Base-by-base conservation (phyloP, 2,888 invertebrate species). In the Chymomyza procnemis region DNA sequence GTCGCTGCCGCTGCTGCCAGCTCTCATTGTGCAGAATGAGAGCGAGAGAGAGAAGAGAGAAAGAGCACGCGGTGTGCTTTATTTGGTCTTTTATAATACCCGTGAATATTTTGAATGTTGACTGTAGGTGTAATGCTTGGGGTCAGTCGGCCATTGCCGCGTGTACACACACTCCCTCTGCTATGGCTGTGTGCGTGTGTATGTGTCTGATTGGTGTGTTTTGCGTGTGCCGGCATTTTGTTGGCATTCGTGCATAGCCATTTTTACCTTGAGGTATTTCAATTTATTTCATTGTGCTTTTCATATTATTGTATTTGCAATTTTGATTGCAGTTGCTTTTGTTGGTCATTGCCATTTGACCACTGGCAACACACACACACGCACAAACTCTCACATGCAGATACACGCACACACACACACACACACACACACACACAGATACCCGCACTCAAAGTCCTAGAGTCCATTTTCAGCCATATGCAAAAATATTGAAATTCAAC, bases 271-370 rank as follows among this genome's bases (percentile, higher is more conserved):
- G 78, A 78, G 87, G 83, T 87, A 83, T 83, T 83, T 82, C 87
- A 82, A 85, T 83, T 83, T 87, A 83, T 83, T 87, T 87, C 85
- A 87, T 87, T 87, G 83, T 87, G 85, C 83, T 82, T 82, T 85
- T 85, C 85, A 87, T 83, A 83, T 87, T 83, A 83, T 83, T 83
- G 87, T 82, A 85, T 83, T 83, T 83, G 83, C 87, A 83, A 83
- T 85, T 83, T 83, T 83, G 82, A 83, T 83, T 82, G 82, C 86
- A 84, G 79, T 80, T 86, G 85, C 82, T 85, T 52, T 52, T 61
- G 34, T 61, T 61, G 50, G 22, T n/a, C 61, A 19, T n/a, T 26
- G 56, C 47, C 47, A 48, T 76, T 75, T 79, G 73, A 73, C 81
- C 78, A 70, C 34, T 66, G 71, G 74, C 69, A 55, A 61, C 69